Percentiles rank a stretch among this genome's conserved stretches.
These are phyloP conservation scores for Drosophila differens DNA, from an alignment of 2,888 invertebrate species.

Conservation along the genomic window DNA sequence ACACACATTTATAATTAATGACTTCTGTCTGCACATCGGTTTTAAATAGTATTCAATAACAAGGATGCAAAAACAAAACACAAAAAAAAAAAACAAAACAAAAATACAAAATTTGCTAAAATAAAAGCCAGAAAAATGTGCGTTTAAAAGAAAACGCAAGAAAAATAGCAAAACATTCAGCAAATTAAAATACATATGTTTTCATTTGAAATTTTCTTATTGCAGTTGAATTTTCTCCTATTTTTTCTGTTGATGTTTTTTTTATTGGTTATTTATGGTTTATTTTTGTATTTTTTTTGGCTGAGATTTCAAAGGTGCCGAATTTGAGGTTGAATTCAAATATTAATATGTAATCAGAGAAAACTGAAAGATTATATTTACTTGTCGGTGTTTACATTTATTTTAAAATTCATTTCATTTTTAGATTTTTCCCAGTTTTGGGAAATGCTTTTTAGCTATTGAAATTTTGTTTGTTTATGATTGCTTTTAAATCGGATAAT, in stretches of 20 bases:
- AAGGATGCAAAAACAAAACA: constrained; percentile 55
- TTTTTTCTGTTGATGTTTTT: constrained; percentile 19
- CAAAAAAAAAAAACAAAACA: constrained; percentile 17
- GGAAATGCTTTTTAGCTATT: not conserved
- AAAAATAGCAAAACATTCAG: constrained; percentile 25
- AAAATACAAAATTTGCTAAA: constrained; percentile 10
- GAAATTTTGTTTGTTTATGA: not conserved
- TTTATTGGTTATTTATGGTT: constrained; percentile 48
- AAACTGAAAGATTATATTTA: not conserved
- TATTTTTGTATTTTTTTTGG: constrained; percentile 38
- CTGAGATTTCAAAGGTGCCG: constrained; percentile 34
- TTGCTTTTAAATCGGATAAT: not conserved
- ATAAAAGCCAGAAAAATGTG: constrained; percentile 25
- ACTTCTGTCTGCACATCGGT: constrained; percentile 57
- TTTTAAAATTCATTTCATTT: not conserved
- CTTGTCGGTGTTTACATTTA: not conserved
- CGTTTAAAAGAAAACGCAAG: constrained; percentile 22
- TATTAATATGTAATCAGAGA: not conserved
- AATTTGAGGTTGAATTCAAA: constrained; percentile 2
- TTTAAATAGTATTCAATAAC: constrained; percentile 60
- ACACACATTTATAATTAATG: constrained; percentile 60
- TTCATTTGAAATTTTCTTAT: constrained; percentile 8
- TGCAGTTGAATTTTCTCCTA: constrained; percentile 28
- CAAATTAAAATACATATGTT: constrained; percentile 7
- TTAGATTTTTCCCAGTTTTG: not conserved